These are phyloP conservation scores for Mantis religiosa DNA, from an alignment of 2,888 invertebrate genomes.

Conservation along the genomic window DNA sequence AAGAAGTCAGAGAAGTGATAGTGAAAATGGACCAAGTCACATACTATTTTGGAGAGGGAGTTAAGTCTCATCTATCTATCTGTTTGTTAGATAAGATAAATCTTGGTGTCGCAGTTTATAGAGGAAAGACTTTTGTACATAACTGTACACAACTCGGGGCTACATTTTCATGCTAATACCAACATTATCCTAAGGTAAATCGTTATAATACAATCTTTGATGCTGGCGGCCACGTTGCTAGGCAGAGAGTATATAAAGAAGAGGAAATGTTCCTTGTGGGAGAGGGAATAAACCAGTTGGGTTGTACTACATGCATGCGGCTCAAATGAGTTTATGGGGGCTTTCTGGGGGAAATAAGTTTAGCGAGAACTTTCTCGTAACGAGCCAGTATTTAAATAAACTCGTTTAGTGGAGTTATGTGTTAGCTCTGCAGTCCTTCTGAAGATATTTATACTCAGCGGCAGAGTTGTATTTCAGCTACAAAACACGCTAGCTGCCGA, in stretches of 20 bases:
- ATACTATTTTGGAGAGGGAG: too few relatives aligned
- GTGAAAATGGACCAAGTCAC: too few relatives aligned
- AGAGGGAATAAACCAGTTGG: background rate
- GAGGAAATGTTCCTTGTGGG: background rate
- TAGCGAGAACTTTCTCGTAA: background rate
- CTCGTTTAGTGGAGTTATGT: background rate
- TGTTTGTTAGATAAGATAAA: too few relatives aligned
- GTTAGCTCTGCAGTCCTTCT: background rate
- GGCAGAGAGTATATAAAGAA: background rate
- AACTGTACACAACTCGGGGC: too few relatives aligned
- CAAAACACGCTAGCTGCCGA: background rate
- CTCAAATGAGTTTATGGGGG: background rate
- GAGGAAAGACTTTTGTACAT: too few relatives aligned
- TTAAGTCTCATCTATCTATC: too few relatives aligned
- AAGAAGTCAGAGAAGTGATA: too few relatives aligned
- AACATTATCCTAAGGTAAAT: too few relatives aligned
- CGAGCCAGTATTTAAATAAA: background rate
- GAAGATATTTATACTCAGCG: background rate
- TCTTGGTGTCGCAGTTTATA: too few relatives aligned
- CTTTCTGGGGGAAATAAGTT: background rate
- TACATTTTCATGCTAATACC: too few relatives aligned
- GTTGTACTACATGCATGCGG: background rate
- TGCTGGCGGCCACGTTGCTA: too few relatives aligned
- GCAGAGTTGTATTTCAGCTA: background rate
- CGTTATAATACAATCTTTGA: too few relatives aligned